Conservation (phyloP, 2,888 invertebrate species). For the Ornithoptera alexandrae region DNA sequence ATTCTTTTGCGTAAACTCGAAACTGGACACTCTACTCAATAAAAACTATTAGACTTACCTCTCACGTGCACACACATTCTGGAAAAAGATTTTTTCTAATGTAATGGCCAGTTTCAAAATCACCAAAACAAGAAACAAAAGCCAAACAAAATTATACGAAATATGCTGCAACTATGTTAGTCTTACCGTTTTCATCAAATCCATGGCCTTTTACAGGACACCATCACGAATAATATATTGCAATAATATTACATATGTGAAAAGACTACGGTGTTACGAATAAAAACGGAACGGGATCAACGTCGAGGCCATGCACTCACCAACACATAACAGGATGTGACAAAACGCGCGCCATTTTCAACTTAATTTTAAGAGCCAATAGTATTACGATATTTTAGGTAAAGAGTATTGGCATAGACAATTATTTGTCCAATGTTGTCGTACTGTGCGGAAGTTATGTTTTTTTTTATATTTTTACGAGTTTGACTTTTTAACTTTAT, state of each 20-base stretch:
- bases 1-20: constrained; percentile 57
- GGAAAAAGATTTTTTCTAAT: constrained; percentile 81
- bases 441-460: constrained; percentile 42
- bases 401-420: constrained; percentile 43
- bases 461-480: background rate
- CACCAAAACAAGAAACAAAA: constrained; percentile 81
- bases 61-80: constrained; percentile 77
- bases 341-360: constrained; percentile 73
- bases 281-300: constrained; percentile 67
- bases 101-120: constrained; percentile 80
- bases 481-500: no score
- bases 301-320: constrained; percentile 74
- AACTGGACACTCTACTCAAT: constrained; percentile 63
- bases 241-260: constrained; percentile 62
- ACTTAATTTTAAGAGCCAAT: constrained; percentile 54
- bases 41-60: constrained; percentile 75
- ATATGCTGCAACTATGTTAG: constrained; percentile 51
- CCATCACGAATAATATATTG: constrained; percentile 75
- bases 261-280: constrained; percentile 57
- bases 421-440: constrained; percentile 41
- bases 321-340: constrained; percentile 76
- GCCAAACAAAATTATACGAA: constrained; percentile 71
- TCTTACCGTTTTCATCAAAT: constrained; percentile 81
- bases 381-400: constrained; percentile 39
- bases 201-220: constrained; percentile 80